Evolutionary conservation across 2,888 invertebrate genomes (phyloP), one percentile per base, ranked within the genome.

Genomic region (Hypsopygia costalis): DNA sequence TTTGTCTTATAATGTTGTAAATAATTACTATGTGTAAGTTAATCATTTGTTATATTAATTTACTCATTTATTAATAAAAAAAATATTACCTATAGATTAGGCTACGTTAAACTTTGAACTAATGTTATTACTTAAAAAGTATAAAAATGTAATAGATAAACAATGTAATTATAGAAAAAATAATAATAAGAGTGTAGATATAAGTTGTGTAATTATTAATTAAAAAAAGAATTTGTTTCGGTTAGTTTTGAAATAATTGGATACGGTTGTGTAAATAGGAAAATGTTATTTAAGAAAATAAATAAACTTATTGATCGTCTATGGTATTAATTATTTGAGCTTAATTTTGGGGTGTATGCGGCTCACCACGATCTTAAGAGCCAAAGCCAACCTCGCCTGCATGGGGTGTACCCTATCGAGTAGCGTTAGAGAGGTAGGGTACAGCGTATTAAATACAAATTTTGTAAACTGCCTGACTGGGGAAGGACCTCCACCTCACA

Each of bases 301-400:
- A 69, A 65, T 78, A 83, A 80, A 82, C 60, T 70, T 71, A 80
- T 72, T 75, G 76, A 76, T 69, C 75, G 74, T 80, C 72, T 21
- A 1, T 12, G n/a, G 10, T 16, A 6, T 36, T 0, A n/a, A n/a
- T n/a, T n/a, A n/a, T n/a, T n/a, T n/a, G n/a, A n/a, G n/a, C n/a
- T n/a, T n/a, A n/a, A n/a, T n/a, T n/a, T n/a, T n/a, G n/a, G n/a
- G n/a, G n/a, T n/a, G n/a, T n/a, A n/a, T n/a, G n/a, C n/a, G n/a
- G n/a, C n/a, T n/a, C n/a, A n/a, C n/a, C n/a, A n/a, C n/a, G n/a
- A n/a, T n/a, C n/a, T n/a, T n/a, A n/a, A n/a, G n/a, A n/a, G n/a
- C n/a, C n/a, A n/a, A n/a, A n/a, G n/a, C n/a, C n/a, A n/a, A n/a
- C n/a, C n/a, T n/a, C n/a, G n/a, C n/a, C n/a, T n/a, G n/a, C n/a